Percentiles rank a stretch among this genome's conserved stretches.
Evolutionary conservation across 2,797 vertebrate genomes (phyloP).

Genomic region (Mareca penelope): DNA sequence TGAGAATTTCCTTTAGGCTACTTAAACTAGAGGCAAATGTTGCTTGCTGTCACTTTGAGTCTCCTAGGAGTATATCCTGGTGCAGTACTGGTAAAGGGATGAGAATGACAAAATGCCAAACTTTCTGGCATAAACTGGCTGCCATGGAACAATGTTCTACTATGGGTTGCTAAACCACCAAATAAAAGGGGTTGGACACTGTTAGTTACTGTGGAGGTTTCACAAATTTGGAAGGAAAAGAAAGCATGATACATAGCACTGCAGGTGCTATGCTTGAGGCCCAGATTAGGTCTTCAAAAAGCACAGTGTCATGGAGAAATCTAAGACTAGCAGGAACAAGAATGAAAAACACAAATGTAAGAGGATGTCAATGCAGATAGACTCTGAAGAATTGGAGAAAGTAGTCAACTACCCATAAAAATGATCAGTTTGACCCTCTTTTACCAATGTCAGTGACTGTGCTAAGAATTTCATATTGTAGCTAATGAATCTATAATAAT

Average conservation of each 20-base stretch:
- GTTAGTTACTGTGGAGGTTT: not conserved
- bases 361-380: not conserved
- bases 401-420: constrained; percentile 5
- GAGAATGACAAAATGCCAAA: not conserved
- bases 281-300: not conserved
- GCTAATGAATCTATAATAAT: not conserved
- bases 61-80: not conserved
- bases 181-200: not conserved
- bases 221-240: not conserved
- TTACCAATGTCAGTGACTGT: not conserved
- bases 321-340: not conserved
- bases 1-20: not conserved
- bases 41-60: rapidly evolving
- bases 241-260: not conserved
- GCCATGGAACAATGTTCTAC: not conserved
- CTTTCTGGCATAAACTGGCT: not conserved
- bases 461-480: not conserved
- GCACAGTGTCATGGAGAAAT: not conserved
- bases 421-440: constrained; percentile 9
- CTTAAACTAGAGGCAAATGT: not conserved
- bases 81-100: not conserved
- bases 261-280: not conserved
- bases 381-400: not conserved
- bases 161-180: not conserved
- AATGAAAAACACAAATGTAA: not conserved